Conservation (phyloP, 2,113 vertebrate genomes). For the Paradoxurus hermaphroditus region DNA sequence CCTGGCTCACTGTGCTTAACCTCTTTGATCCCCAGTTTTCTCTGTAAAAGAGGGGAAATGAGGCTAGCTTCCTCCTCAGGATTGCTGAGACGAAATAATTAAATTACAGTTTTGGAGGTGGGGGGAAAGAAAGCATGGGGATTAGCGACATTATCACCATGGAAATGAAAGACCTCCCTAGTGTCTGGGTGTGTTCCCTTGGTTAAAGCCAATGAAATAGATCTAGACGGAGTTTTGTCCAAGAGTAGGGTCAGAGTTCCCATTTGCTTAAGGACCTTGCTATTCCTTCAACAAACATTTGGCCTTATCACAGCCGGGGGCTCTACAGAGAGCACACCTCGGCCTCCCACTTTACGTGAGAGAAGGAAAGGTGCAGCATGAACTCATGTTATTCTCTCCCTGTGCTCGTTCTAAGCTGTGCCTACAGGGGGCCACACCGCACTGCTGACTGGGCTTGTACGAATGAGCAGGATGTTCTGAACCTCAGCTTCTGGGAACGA, state of each 20-base stretch:
- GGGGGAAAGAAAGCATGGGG: not conserved
- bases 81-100: not conserved
- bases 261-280: not conserved
- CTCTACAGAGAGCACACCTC: accelerated
- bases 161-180: not conserved
- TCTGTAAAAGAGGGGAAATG: constrained; percentile 29
- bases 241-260: not conserved
- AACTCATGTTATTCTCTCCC: not conserved
- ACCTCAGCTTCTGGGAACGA: not conserved
- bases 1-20: constrained; percentile 27
- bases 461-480: not conserved
- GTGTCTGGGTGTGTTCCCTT: not conserved
- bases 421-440: not conserved
- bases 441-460: not conserved
- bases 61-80: not conserved
- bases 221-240: too few relatives aligned
- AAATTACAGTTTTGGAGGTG: not conserved
- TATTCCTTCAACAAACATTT: not conserved
- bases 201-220: not conserved
- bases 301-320: not conserved
- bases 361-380: not conserved
- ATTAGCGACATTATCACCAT: not conserved
- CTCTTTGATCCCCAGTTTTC: constrained; percentile 34
- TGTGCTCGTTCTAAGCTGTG: not conserved
- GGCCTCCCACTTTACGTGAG: not conserved